phyloP scores from a whole-genome alignment of 1,140 invertebrate species.

The Zaprionus davidi region DNA sequence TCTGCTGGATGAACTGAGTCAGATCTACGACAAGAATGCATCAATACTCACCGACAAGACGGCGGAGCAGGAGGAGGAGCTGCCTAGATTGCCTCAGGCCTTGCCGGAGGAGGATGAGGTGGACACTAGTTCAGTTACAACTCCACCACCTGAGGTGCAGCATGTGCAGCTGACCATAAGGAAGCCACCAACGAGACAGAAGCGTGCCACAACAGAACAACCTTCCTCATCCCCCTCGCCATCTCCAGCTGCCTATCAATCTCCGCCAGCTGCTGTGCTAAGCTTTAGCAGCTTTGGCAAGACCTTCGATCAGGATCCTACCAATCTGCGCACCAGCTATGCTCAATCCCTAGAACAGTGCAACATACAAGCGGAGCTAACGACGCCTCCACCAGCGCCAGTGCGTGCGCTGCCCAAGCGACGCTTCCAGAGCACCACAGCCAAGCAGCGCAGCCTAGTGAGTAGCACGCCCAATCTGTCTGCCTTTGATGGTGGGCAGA shows the following conservation, averaged over 20 bases:
- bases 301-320: constrained; percentile 83
- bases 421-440: constrained; percentile 71
- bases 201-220: constrained; percentile 10
- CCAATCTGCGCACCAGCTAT: constrained; percentile 75
- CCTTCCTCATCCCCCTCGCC: background rate
- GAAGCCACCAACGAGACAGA: constrained; percentile 64
- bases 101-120: background rate
- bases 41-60: constrained; percentile 85
- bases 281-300: constrained; percentile 62
- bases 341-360: constrained; percentile 80
- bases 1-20: constrained; percentile 79
- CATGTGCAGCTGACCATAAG: constrained; percentile 76
- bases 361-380: constrained; percentile 58
- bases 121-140: background rate
- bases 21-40: constrained; percentile 85
- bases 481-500: constrained; percentile 79
- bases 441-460: constrained; percentile 85
- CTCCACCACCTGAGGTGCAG: constrained; percentile 41
- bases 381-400: constrained; percentile 4
- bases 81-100: background rate
- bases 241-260: background rate
- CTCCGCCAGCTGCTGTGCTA: constrained; percentile 29
- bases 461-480: constrained; percentile 88
- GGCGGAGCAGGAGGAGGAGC: constrained; percentile 15
- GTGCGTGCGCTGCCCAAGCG: constrained; percentile 62